Base-by-base conservation (phyloP, 2,113 vertebrate genomes). In the Corythaeola cristata region DNA sequence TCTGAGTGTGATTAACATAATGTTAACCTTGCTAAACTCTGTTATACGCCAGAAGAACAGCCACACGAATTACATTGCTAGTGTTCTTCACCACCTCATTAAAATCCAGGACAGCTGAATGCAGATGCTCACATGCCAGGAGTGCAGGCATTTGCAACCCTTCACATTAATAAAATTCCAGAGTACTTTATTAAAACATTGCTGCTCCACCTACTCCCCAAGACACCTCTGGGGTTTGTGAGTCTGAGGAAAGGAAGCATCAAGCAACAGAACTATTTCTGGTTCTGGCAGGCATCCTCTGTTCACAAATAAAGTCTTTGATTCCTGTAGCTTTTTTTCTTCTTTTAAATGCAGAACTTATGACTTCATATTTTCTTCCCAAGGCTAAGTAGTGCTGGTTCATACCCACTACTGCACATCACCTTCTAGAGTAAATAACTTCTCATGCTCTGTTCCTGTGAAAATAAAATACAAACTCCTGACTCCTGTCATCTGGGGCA, bases 81-180 rank as follows among this genome's bases (percentile, higher is more conserved):
- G 75, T 50, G 23, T 53, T 92, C 64, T 93, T 90, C 30, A 93
- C 26, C 76, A 95, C 58, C 27, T 64, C 63, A 59, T 85, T 90
- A 82, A 94, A 93, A 90, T 62, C 66, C 81, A 88, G 81, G 81
- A 88, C 62, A 95, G 58, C 49, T 79, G 74, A 91, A 90, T 62
- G 89, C 50, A 79, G 78, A 91, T 79, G 63, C 58, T 95, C 66
- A 73, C 74, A 73, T 59, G 87, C 44, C 58, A 93, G 73, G 93
- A 85, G 37, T 90, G 45, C 28, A 73, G 71, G 58, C 74, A 56
- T 91, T 77, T 94, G 62, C 78, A 88, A 35, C 22, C 24, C 21
- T 88, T 89, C 87, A 77, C 35, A 32, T 80, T 60, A 96, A 90
- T 72, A 88, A 96, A 95, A 95, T 88, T 91, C 74, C 67, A 30